These are phyloP conservation scores for Sceloporus tristichus DNA, from an alignment of 2,113 vertebrate genomes.

Conservation along the genomic window DNA sequence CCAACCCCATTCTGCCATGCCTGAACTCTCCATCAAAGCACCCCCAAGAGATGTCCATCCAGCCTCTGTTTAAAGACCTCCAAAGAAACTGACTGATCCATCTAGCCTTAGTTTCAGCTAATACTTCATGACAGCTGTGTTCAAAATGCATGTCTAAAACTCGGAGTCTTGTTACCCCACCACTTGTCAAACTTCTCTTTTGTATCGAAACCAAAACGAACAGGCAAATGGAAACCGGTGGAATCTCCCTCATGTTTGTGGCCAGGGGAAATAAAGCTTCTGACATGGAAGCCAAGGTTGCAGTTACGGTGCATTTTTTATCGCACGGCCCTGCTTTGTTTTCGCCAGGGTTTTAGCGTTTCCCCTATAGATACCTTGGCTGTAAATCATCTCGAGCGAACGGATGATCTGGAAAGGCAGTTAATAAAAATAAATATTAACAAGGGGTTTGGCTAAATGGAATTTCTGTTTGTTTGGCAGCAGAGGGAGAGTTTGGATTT, in stretches of 20 bases:
- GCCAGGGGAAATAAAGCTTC: neutral
- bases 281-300: neutral
- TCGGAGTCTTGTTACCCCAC: neutral
- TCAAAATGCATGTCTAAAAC: neutral
- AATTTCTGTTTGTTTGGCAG: neutral
- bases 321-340: neutral
- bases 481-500: neutral
- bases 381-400: neutral
- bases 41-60: too few relatives aligned
- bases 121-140: too few relatives aligned
- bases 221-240: neutral
- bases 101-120: too few relatives aligned
- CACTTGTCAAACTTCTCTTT: neutral
- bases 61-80: too few relatives aligned
- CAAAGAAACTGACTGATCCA: too few relatives aligned
- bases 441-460: neutral
- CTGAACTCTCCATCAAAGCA: too few relatives aligned
- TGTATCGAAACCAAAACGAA: neutral
- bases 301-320: neutral
- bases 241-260: neutral
- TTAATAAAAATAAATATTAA: constrained; percentile 3
- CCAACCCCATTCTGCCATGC: too few relatives aligned
- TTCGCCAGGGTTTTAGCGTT: neutral
- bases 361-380: neutral
- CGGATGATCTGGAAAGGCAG: neutral